phyloP scores from a whole-genome alignment of 2,888 invertebrate species.

The Syrphus vitripennis region DNA sequence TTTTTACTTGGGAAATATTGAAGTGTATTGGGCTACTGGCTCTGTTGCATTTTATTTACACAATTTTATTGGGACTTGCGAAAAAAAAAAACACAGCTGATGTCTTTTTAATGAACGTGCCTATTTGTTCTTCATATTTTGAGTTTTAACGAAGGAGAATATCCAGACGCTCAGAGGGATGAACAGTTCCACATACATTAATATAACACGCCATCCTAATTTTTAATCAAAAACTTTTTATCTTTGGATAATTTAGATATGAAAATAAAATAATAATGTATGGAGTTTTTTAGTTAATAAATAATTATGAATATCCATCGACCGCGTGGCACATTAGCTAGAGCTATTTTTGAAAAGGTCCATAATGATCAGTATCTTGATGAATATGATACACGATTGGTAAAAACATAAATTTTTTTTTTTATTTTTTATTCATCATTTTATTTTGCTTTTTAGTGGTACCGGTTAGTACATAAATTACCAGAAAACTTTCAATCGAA shows the following conservation, averaged over 20 bases:
- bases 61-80: too few species aligned
- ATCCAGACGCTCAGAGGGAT: neutral
- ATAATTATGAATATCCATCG: slow-evolving; percentile 76
- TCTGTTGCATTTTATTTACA: too few species aligned
- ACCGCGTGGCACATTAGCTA: slow-evolving; percentile 79
- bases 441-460: slow-evolving; percentile 76
- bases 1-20: too few species aligned
- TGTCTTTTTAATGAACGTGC: too few species aligned
- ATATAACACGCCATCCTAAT: neutral
- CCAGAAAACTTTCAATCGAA: slow-evolving; percentile 78
- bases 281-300: neutral
- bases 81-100: too few species aligned
- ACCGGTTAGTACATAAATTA: slow-evolving; percentile 76
- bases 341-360: slow-evolving; percentile 80
- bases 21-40: too few species aligned
- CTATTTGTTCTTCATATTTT: too few species aligned
- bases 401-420: slow-evolving; percentile 65
- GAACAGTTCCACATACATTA: neutral
- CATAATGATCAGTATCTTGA: slow-evolving; percentile 80
- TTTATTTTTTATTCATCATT: neutral
- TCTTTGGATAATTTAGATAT: neutral
- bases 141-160: neutral
- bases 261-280: neutral
- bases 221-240: neutral
- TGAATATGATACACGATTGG: slow-evolving; percentile 79